Evolutionary conservation across 1,140 invertebrate species (phyloP).

Genomic region (Eriocheir sinensis): DNA sequence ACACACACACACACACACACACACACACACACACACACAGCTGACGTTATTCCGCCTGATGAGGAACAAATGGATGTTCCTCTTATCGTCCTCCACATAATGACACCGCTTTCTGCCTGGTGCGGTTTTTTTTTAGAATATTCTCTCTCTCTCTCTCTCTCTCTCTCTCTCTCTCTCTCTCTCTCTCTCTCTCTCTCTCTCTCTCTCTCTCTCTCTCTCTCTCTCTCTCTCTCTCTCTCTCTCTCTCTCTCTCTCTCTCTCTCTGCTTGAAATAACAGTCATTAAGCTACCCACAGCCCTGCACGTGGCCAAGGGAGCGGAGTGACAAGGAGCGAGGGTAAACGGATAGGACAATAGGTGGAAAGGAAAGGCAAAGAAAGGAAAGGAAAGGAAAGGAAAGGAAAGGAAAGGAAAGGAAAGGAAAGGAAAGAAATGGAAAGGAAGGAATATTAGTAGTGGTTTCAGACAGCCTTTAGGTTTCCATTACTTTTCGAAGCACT

Average conservation of each 20-base stretch:
- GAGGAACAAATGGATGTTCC: conserved; percentile 38
- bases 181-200: conserved; percentile 22
- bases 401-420: not conserved
- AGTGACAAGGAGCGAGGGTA: not conserved
- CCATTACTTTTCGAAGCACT: not conserved
- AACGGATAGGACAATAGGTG: too few relatives aligned
- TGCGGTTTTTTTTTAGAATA: not conserved
- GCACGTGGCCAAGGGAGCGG: not conserved
- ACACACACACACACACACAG: conserved; percentile 44
- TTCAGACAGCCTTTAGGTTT: not conserved
- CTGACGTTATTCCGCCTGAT: conserved; percentile 1
- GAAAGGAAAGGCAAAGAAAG: not conserved
- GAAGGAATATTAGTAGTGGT: not conserved
- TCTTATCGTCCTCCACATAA: conserved; percentile 42
- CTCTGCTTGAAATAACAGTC: conserved; percentile 29
- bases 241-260: too few relatives aligned
- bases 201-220: not conserved
- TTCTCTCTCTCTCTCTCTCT: too few relatives aligned
- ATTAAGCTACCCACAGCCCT: not conserved
- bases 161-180: conserved; percentile 22
- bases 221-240: not conserved
- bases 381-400: not conserved
- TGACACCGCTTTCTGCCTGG: not conserved
- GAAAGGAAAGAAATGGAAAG: not conserved
- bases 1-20: conserved; percentile 28